Evolutionary conservation across 2,113 vertebrate species (phyloP), one percentile per base, ranked within the genome.

Genomic region (Embiotoca jacksoni): DNA sequence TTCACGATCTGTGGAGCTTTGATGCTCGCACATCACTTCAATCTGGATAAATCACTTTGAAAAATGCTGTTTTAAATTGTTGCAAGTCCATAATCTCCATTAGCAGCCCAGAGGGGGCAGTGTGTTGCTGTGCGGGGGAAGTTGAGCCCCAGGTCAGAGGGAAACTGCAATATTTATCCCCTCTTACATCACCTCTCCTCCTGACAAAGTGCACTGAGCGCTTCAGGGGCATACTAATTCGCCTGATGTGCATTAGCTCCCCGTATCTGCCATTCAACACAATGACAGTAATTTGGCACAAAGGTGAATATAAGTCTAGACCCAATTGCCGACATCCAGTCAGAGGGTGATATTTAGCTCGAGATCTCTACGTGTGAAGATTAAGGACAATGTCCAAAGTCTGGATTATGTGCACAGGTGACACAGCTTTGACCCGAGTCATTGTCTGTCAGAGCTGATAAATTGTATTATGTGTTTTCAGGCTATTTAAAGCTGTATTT

Each of bases 81-180:
- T 44, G 37, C n/a, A 68, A 65, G 55, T 72, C 33, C 60, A 30
- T 83, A 47, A 66, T 63, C 77, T 72, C 82, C 61, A 77, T 86
- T 74, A 76, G 36, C 72, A 70, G 77, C 88, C 92, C 91, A 88
- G 88, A 93, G 91, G 81, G 91, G 91, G 92, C 92, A 91, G 83
- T 93, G 88, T 91, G 84, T 87, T 67, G 10, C 92, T 88, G 70
- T 72, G 71, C 5, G 73, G 80, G 78, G 79, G 59, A 73, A 31
- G 55, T 9, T 61, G 66, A 50, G 66, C 84, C 75, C 72, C 71
- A 35, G 88, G 89, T 92, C 78, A 85, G 88, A 55, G 82, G 67
- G 69, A 77, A 79, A 75, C 81, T 69, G 84, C 84, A 90, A 83
- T 84, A 90, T 91, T 88, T 85, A 90, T 92, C 79, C 76, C 77